These are phyloP conservation scores for Cenopis cana DNA, from an alignment of 2,888 invertebrate genomes.

Conservation along the genomic window DNA sequence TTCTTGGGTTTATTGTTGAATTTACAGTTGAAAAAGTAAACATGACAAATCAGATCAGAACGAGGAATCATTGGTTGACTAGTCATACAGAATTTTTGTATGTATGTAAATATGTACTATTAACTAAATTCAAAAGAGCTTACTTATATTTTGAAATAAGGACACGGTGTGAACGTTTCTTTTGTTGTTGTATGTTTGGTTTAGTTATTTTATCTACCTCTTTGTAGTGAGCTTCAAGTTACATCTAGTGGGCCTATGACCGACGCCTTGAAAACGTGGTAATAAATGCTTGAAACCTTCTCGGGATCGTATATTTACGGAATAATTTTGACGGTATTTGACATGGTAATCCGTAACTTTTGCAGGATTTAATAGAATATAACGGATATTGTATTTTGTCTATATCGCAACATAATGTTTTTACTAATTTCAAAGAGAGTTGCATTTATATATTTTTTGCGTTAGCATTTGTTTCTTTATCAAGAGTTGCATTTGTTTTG, in stretches of 20 bases:
- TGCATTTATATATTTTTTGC: too few species aligned
- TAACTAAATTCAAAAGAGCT: slow-evolving; percentile 16
- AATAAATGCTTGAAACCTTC: background rate
- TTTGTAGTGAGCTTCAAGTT: background rate
- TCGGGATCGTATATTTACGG: too few species aligned
- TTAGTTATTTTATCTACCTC: background rate
- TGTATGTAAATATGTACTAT: slow-evolving; percentile 14
- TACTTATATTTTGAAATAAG: slow-evolving; percentile 12
- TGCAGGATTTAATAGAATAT: too few species aligned
- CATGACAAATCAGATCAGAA: too few species aligned
- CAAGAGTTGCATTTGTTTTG: background rate
- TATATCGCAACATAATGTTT: background rate
- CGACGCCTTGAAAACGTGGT: background rate
- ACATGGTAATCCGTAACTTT: background rate
- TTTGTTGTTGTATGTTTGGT: slow-evolving; percentile 12
- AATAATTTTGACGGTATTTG: background rate
- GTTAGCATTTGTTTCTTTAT: too few species aligned
- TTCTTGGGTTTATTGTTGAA: background rate
- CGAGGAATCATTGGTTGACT: too few species aligned
- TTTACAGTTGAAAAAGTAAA: too few species aligned
- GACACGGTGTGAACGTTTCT: background rate
- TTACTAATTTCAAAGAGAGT: too few species aligned
- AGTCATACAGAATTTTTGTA: background rate
- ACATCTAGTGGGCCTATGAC: background rate
- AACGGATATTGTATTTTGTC: background rate